Evolutionary conservation across 2,113 vertebrate species (phyloP).

Genomic region (Lethenteron reissneri): DNA sequence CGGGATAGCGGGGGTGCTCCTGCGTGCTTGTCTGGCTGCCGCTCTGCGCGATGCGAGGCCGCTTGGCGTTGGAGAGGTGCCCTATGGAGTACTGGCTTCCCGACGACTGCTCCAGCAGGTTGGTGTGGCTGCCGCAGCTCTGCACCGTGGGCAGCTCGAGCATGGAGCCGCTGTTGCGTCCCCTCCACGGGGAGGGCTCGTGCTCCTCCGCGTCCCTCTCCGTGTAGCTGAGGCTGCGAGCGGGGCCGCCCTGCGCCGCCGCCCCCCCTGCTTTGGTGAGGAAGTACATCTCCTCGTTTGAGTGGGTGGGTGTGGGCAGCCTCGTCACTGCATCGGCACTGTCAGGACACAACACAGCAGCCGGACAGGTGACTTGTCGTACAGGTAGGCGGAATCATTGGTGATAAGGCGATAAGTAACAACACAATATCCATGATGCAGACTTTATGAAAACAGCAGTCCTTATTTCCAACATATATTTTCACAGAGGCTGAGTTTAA

Average conservation of each 20-base stretch:
- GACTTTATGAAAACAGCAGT: too few relatives aligned
- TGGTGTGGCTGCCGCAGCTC: background rate
- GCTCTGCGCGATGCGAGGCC: constrained; percentile 32
- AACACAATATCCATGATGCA: too few relatives aligned
- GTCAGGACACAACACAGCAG: background rate
- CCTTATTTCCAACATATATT: too few relatives aligned
- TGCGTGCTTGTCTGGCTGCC: constrained; percentile 69
- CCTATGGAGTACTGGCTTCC: constrained; percentile 57
- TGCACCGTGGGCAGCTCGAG: constrained; percentile 40
- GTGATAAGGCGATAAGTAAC: too few relatives aligned
- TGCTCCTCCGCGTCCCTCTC: constrained; percentile 45
- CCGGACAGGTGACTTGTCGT: background rate
- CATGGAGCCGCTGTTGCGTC: constrained; percentile 56
- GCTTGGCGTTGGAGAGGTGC: constrained; percentile 28
- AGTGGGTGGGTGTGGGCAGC: constrained; percentile 4
- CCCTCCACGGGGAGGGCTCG: constrained; percentile 31
- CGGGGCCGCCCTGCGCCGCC: constrained; percentile 37
- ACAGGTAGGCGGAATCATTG: too few relatives aligned
- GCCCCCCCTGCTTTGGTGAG: constrained; percentile 30
- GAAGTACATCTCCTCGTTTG: constrained; percentile 2
- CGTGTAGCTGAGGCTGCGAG: constrained; percentile 40
- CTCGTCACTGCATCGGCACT: constrained; percentile 5
- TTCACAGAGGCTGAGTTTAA: too few relatives aligned
- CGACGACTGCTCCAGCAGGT: constrained; percentile 32
- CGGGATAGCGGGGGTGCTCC: constrained; percentile 44